Evolutionary conservation across 2,113 vertebrate species (phyloP).

Genomic region (Cyanoramphus novaezelandiae): DNA sequence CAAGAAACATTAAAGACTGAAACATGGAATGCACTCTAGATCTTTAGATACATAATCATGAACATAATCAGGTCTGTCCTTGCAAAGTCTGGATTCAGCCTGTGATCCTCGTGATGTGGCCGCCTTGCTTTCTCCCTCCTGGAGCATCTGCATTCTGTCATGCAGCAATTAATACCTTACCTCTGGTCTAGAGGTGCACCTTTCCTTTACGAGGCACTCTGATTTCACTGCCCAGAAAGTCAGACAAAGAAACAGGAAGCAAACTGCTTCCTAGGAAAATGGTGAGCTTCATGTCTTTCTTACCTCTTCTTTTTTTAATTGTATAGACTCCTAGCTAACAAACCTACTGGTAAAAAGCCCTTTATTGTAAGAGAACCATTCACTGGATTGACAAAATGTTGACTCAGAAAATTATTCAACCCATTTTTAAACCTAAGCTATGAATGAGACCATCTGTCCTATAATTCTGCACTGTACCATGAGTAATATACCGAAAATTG

Average conservation of each 20-base stretch:
- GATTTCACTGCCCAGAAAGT: not conserved
- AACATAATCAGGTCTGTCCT: not conserved
- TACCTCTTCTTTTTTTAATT: not conserved
- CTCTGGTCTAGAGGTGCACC: not conserved
- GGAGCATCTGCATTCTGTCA: not conserved
- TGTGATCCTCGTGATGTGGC: not conserved
- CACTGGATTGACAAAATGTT: not conserved
- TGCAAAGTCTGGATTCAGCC: not conserved
- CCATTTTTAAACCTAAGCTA: not conserved
- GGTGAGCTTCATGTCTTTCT: not conserved
- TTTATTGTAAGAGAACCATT: not conserved
- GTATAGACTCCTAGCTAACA: not conserved
- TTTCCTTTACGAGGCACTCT: not conserved
- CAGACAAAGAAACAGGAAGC: not conserved
- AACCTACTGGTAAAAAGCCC: not conserved
- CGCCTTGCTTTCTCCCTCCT: not conserved
- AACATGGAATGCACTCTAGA: not conserved
- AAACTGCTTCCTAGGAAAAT: not conserved
- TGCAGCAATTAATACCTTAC: not conserved
- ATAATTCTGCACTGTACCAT: not conserved
- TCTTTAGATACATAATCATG: not conserved
- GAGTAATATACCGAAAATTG: not conserved
- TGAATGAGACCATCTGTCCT: not conserved
- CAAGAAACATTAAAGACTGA: not conserved
- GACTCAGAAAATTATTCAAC: not conserved